phyloP scores from a whole-genome alignment of 2,797 vertebrate genomes.

The Sebastes baramenuke region DNA sequence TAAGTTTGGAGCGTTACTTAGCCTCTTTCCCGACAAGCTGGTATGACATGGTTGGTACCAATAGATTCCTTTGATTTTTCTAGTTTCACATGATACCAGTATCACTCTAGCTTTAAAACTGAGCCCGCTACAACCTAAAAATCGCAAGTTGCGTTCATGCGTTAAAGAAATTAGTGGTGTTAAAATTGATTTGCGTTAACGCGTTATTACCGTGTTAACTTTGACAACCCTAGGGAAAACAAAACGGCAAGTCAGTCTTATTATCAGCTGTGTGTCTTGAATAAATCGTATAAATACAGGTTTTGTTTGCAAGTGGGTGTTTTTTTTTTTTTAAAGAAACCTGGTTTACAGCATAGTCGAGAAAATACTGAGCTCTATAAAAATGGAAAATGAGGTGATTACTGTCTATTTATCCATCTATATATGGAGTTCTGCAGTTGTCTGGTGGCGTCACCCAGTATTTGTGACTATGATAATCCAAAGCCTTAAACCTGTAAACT shows the following conservation, averaged over 20 bases:
- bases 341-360: not conserved
- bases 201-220: no score
- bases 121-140: no score
- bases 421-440: not conserved
- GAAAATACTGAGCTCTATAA: not conserved
- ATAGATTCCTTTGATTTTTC: no score
- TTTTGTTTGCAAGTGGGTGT: not conserved
- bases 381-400: not conserved
- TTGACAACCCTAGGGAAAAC: no score
- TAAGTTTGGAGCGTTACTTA: no score
- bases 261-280: not conserved
- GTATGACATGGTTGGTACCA: no score
- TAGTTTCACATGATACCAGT: no score
- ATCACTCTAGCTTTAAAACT: no score
- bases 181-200: no score
- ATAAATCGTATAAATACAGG: not conserved
- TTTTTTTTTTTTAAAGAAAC: not conserved
- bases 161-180: no score
- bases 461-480: not conserved
- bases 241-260: not conserved
- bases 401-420: not conserved
- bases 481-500: not conserved
- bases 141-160: no score
- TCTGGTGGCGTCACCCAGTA: not conserved
- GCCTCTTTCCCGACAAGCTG: fast-evolving